These are phyloP conservation scores for Invenusta paracnida DNA, from an alignment of 2,888 invertebrate genomes.

Conservation along the genomic window DNA sequence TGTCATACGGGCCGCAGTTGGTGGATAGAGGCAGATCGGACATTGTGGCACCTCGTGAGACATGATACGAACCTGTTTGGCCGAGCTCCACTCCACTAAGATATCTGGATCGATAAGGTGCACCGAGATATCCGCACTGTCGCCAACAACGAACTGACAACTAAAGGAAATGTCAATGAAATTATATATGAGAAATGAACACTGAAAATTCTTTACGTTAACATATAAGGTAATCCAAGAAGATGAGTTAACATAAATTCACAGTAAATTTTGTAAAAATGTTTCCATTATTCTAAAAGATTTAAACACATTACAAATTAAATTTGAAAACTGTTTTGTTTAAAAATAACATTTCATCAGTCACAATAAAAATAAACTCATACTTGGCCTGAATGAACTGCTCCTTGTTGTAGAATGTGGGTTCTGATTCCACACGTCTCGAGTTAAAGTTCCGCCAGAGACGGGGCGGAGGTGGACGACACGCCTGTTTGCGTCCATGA, in stretches of 20 bases:
- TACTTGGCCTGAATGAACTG: constrained; percentile 82
- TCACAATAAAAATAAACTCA: no score
- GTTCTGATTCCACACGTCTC: background rate
- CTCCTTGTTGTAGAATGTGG: constrained; percentile 73
- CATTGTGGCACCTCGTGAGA: constrained; percentile 67
- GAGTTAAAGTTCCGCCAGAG: background rate
- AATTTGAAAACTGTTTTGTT: no score
- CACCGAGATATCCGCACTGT: constrained; percentile 72
- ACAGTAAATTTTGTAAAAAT: no score
- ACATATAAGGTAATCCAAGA: no score
- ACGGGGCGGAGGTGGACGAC: background rate
- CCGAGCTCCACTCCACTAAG: constrained; percentile 81
- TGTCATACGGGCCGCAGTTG: constrained; percentile 75
- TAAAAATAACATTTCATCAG: no score
- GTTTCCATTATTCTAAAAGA: no score
- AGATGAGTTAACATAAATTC: no score
- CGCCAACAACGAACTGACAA: constrained; percentile 88
- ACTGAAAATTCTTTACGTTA: constrained; percentile 65
- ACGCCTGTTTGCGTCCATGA: background rate
- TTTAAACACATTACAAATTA: no score
- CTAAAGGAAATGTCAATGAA: constrained; percentile 57
- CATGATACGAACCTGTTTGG: constrained; percentile 73
- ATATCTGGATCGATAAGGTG: constrained; percentile 78
- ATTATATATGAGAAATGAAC: constrained; percentile 49
- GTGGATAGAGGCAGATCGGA: constrained; percentile 83